Base-by-base conservation (phyloP, 2,113 vertebrate species). In the Chaenogobius annularis region DNA sequence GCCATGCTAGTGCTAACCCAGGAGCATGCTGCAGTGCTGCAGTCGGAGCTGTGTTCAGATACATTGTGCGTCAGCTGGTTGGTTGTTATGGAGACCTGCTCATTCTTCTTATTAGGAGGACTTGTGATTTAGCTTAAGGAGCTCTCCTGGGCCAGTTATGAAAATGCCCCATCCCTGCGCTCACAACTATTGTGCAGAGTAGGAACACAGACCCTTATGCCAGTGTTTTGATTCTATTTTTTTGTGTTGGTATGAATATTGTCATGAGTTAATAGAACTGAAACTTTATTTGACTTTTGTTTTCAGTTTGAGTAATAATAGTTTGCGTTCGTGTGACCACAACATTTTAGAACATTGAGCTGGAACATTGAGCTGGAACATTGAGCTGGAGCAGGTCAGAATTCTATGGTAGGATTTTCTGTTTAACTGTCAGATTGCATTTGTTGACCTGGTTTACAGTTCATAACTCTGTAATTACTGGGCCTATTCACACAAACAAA, bases 31-130 rank as follows among this genome's bases (percentile, higher is more conserved):
- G 79, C 73, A 73, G 46, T 62, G 73, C 76, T 76, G 75, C 13
- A 82, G 83, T 83, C 82, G 70, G 82, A 83, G 77, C 78, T 86
- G 81, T 75, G 81, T 70, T 86, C 84, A 85, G 83, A 84, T 90
- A 92, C 90, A 93, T 93, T 93, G 86, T 94, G 89, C 92, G 92
- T 92, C 85, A 89, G 75, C 81, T 88, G 81, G 83, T 63, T 84
- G 87, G 92, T 93, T 90, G 91, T 90, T 89, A 91, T 93, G 92
- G 90, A 76, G 89, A 93, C 85, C 82, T 93, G 92, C 84, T 85
- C 79, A 78, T 84, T 89, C 69, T 78, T 73, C 81, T 94, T 91
- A 92, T 92, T 94, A 92, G 82, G 82, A 81, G 77, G 88, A 87
- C 92, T 92, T 92, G 91, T 92, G 92, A 93, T 92, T 91, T 87